A percentile compares a stretch with the other conserved stretches of the same genome.
These are phyloP conservation scores for Cygnus atratus DNA, from an alignment of 2,113 vertebrate species.

Conservation along the genomic window DNA sequence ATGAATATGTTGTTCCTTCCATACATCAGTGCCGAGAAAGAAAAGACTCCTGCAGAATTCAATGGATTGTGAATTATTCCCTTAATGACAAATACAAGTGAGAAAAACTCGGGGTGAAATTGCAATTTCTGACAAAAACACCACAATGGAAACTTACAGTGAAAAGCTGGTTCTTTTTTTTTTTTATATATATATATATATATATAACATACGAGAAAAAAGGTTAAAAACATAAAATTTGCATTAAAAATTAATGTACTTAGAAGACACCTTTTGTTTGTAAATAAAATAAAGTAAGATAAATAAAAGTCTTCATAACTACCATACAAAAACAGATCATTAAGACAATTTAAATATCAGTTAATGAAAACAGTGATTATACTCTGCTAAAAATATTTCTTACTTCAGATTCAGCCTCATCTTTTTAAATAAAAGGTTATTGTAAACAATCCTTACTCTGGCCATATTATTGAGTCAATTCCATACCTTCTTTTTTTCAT, in stretches of 20 bases:
- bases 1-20: neutral
- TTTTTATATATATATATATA: neutral
- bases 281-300: neutral
- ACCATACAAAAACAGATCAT: neutral
- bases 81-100: neutral
- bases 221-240: neutral
- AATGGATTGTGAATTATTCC: neutral
- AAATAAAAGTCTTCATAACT: neutral
- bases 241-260: neutral
- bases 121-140: neutral
- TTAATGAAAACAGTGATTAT: neutral
- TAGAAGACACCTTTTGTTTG: neutral
- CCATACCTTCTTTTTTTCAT: slow-evolving; percentile 79
- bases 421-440: neutral
- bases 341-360: neutral
- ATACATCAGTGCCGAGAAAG: neutral
- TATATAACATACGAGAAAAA: neutral
- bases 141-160: neutral
- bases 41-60: neutral
- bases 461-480: neutral
- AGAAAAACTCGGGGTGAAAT: neutral
- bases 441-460: neutral
- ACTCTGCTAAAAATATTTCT: neutral
- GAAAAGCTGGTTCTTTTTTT: neutral
- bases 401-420: neutral